Percentiles rank a stretch among this genome's conserved stretches.
Evolutionary conservation across 2,888 invertebrate species (phyloP).

Genomic region (Scaeva pyrastri): DNA sequence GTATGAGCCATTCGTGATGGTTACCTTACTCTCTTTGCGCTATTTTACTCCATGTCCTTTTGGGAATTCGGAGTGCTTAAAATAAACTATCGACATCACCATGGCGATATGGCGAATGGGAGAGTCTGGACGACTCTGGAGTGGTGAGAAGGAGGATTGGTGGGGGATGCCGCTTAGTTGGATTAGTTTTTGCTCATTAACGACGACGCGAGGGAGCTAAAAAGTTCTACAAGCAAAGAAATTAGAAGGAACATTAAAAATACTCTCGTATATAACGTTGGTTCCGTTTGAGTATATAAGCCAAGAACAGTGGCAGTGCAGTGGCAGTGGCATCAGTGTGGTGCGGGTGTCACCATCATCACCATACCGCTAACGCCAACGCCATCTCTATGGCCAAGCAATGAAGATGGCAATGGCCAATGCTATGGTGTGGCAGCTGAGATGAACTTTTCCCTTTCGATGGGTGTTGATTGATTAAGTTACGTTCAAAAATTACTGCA

Average conservation of each 20-base stretch:
- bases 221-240: conserved; percentile 63
- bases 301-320: not conserved
- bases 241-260: conserved; percentile 60
- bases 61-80: conserved; percentile 63
- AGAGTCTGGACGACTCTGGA: no score
- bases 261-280: conserved; percentile 35
- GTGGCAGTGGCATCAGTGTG: no score
- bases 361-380: not conserved
- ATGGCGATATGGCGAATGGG: conserved; percentile 7
- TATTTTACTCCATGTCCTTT: conserved; percentile 49
- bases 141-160: no score
- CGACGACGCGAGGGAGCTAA: conserved; percentile 77
- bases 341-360: conserved; percentile 12
- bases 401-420: no score
- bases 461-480: conserved; percentile 74
- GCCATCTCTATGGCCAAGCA: not conserved
- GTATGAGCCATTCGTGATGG: not conserved
- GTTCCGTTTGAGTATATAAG: not conserved
- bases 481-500: conserved; percentile 58
- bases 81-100: conserved; percentile 72
- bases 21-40: not conserved
- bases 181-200: conserved; percentile 83
- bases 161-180: conserved; percentile 62
- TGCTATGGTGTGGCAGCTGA: conserved; percentile 7
- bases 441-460: conserved; percentile 59